phyloP scores from a whole-genome alignment of 1,140 invertebrate genomes.

The Bombus waltoni region DNA sequence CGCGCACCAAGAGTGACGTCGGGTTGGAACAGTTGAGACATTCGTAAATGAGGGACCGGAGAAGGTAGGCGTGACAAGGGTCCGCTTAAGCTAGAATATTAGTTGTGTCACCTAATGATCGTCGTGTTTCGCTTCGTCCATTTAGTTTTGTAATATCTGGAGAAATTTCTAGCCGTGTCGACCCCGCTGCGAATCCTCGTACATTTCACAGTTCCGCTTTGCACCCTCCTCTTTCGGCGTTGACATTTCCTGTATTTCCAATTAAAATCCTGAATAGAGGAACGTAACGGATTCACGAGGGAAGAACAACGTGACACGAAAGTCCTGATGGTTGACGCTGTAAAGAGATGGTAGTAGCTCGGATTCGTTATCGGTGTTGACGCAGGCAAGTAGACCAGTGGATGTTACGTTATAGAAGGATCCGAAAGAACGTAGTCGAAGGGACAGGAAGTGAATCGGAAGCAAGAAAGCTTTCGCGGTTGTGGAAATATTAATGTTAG shows the following conservation, averaged over 20 bases:
- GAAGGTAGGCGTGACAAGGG: slow-evolving; percentile 29
- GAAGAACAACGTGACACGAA: neutral
- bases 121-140: slow-evolving; percentile 15
- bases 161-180: neutral
- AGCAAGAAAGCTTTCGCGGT: neutral
- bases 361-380: slow-evolving; percentile 34
- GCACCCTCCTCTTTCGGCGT: neutral
- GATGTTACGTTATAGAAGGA: neutral
- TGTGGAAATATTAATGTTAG: slow-evolving; percentile 28
- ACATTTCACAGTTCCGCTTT: neutral
- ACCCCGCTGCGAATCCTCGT: neutral
- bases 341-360: too few relatives aligned
- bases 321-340: neutral
- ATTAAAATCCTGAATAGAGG: slow-evolving; percentile 14
- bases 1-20: neutral
- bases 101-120: slow-evolving; percentile 41
- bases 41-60: slow-evolving; percentile 5
- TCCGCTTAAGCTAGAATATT: slow-evolving; percentile 32
- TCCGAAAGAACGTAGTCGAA: neutral
- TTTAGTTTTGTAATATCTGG: neutral
- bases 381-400: neutral
- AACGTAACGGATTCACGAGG: neutral
- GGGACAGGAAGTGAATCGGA: neutral
- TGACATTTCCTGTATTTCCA: slow-evolving; percentile 25
- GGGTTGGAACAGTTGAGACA: slow-evolving; percentile 12